A percentile compares a stretch with the other conserved stretches of the same genome.
Conservation (phyloP, 2,113 vertebrate genomes). For the Seriola dumerili region DNA sequence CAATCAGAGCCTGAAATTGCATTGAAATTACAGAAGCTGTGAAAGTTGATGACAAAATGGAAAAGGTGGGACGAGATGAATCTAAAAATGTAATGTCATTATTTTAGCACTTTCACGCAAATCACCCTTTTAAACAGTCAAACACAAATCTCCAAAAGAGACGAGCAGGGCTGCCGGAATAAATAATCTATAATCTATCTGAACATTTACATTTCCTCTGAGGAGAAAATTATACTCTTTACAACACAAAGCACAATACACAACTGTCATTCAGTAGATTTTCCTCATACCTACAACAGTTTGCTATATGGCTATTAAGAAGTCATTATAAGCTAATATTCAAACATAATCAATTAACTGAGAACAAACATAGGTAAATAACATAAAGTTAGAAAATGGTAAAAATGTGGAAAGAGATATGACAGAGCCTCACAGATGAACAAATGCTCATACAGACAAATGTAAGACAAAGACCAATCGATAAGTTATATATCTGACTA, state of each 20-base stretch:
- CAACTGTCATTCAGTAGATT: neutral
- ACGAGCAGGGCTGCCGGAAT: neutral
- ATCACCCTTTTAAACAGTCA: conserved; percentile 65
- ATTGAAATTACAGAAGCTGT: conserved; percentile 79
- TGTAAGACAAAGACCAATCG: too few species aligned
- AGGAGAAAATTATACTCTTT: conserved; percentile 43
- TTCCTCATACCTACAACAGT: neutral
- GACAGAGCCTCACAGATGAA: neutral
- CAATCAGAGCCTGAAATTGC: conserved; percentile 85
- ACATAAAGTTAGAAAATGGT: neutral
- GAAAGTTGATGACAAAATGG: conserved; percentile 75
- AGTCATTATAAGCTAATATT: neutral
- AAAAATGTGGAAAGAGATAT: conserved; percentile 3
- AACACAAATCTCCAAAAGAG: conserved; percentile 46
- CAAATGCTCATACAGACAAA: neutral
- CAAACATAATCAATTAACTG: neutral
- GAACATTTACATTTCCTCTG: conserved; percentile 51
- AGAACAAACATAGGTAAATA: neutral
- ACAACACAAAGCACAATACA: conserved; percentile 15
- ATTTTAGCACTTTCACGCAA: conserved; percentile 74
- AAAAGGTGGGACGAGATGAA: conserved; percentile 56
- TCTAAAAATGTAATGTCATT: conserved; percentile 78
- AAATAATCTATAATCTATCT: conserved; percentile 48
- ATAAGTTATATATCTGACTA: neutral
- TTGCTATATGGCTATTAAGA: neutral